These are phyloP conservation scores for Odontesthes bonariensis DNA, from an alignment of 2,113 vertebrate genomes.

Conservation along the genomic window DNA sequence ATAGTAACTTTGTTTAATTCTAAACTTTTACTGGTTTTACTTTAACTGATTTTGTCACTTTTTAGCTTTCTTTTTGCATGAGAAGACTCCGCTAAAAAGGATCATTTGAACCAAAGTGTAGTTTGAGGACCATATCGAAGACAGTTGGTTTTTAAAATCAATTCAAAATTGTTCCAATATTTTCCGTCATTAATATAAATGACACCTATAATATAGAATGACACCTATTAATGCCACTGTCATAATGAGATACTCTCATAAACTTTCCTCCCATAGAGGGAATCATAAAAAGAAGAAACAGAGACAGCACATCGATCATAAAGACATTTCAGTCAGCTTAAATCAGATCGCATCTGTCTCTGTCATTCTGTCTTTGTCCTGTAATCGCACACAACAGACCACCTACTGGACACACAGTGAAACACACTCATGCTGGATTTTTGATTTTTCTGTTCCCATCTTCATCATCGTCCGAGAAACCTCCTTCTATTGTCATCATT, in stretches of 20 bases:
- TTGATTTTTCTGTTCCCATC: neutral
- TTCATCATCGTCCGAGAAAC: neutral
- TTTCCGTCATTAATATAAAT: no score
- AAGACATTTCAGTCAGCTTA: neutral
- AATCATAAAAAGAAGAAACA: neutral
- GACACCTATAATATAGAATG: no score
- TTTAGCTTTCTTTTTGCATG: neutral
- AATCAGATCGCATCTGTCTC: neutral
- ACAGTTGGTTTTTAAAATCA: neutral
- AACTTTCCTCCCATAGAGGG: no score
- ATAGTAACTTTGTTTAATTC: slow-evolving; percentile 6
- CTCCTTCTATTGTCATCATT: neutral
- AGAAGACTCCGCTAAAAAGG: no score
- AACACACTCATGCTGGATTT: slow-evolving; percentile 1
- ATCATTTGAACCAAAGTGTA: no score
- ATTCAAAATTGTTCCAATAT: no score
- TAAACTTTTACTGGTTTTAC: neutral
- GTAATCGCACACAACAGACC: slow-evolving; percentile 17
- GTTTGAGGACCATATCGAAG: neutral
- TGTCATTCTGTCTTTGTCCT: neutral
- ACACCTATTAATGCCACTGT: no score
- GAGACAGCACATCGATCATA: neutral
- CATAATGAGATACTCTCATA: no score
- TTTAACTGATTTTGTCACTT: neutral
- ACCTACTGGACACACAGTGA: slow-evolving; percentile 5